Evolutionary conservation across 2,888 invertebrate species (phyloP).

Genomic region (Synergus umbraculus): DNA sequence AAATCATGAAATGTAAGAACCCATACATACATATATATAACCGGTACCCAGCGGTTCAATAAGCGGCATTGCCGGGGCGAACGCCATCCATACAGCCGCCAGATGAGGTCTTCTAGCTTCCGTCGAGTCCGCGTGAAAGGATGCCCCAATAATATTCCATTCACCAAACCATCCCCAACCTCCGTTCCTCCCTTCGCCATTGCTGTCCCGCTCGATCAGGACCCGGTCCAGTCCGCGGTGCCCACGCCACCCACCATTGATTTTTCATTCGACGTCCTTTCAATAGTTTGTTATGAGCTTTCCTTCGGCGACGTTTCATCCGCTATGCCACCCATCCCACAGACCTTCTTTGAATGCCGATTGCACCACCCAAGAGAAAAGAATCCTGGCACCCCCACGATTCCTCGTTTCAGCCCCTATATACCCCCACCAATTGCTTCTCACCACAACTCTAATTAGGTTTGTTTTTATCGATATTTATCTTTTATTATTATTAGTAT

Average conservation of each 20-base stretch:
- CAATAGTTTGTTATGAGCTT: conserved; percentile 77
- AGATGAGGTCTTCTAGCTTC: conserved; percentile 78
- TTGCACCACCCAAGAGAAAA: conserved; percentile 40
- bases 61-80: conserved; percentile 74
- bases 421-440: neutral
- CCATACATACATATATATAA: conserved; percentile 66
- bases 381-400: conserved; percentile 22
- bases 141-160: conserved; percentile 78
- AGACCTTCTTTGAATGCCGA: conserved; percentile 42
- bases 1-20: conserved; percentile 77
- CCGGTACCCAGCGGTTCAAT: conserved; percentile 71
- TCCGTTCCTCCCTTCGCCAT: conserved; percentile 48
- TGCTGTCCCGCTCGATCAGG: conserved; percentile 58
- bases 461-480: conserved; percentile 11
- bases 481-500: neutral
- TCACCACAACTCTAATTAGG: neutral
- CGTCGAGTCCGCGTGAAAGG: conserved; percentile 77
- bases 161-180: conserved; percentile 68
- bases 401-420: neutral
- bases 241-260: conserved; percentile 68
- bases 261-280: conserved; percentile 76
- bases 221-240: conserved; percentile 60
- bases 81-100: conserved; percentile 74
- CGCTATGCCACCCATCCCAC: conserved; percentile 40
- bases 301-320: conserved; percentile 71